These are phyloP conservation scores for Augochlora pura DNA, from an alignment of 1,140 invertebrate genomes.

Conservation along the genomic window DNA sequence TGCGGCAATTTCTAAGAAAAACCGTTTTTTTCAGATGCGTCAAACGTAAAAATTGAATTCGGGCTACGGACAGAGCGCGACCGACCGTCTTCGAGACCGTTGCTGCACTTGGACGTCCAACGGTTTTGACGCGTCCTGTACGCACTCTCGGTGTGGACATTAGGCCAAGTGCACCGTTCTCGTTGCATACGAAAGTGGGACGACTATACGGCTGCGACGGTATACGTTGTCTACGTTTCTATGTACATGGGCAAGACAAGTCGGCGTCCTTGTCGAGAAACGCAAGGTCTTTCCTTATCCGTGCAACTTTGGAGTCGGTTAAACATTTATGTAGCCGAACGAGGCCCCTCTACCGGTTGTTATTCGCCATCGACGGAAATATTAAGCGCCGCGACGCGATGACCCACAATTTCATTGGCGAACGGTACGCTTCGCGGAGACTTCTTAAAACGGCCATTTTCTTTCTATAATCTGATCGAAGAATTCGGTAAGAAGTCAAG, in stretches of 20 bases:
- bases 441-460: too few species aligned
- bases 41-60: too few species aligned
- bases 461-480: too few species aligned
- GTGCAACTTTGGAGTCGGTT: conserved; percentile 27
- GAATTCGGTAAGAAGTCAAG: too few species aligned
- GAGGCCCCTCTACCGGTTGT: not conserved
- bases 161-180: conserved; percentile 47
- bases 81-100: too few species aligned
- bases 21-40: too few species aligned
- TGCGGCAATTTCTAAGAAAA: too few species aligned
- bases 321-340: not conserved
- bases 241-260: conserved; percentile 27
- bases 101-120: not conserved
- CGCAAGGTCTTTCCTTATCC: conserved; percentile 43
- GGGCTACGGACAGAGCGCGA: too few species aligned
- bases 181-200: conserved; percentile 61
- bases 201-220: conserved; percentile 10
- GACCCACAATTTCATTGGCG: conserved; percentile 10
- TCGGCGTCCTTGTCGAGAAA: conserved; percentile 40
- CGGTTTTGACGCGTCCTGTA: not conserved
- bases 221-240: conserved; percentile 14
- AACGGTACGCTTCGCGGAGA: not conserved
- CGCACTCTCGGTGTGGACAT: not conserved
- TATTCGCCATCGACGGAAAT: conserved; percentile 37
- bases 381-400: conserved; percentile 7